Base-by-base conservation (phyloP, 2,888 invertebrate genomes). In the Scaeva pyrastri region DNA sequence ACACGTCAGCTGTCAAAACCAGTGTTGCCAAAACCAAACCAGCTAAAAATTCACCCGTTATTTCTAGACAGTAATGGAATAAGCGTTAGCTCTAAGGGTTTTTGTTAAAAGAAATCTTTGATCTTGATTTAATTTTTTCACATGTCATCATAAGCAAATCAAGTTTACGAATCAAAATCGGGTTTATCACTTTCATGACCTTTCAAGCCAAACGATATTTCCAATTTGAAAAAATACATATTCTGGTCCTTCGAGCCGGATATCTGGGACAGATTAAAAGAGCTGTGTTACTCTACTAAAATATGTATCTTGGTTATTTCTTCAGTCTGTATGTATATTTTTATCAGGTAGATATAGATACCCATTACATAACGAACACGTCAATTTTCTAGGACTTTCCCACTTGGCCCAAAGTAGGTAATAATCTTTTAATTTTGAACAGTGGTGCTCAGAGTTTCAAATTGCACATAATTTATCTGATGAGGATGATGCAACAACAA, bases 371-470 rank as follows among this genome's bases (percentile, higher is more conserved):
- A 31, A 60, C 11, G 7, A 14, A 36, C 14, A 14, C 36, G 6
- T 39, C 21, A 6, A 6, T 52, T 14, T 7, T 6, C 5, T 23
- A 52, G 31, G 31, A 26, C n/a, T 64, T 64, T 64, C 26, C 45
- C 23, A 62, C 26, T 16, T 6, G 2, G 45, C 2, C 12, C 5
- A 19, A 16, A 14, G n/a, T 4, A 19, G 19, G 19, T 66, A 48
- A 48, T 66, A 66, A 48, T 48, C 31, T 66, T 31, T 19, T 66
- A 66, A 66, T 48, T 31, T 66, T 66, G n/a, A 19, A n/a, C 8
- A 50, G 16, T 31, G 23, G 8, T 45, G 10, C 19, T 31, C 19
- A 45, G 14, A 66, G 31, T 3, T 48, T 41, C 1, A 12, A 11
- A 48, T 66, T 66, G 16, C 66, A n/a, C n/a, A 48, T 48, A 66